phyloP scores from a whole-genome alignment of 2,888 invertebrate genomes.

The Trichogramma evanescens region DNA sequence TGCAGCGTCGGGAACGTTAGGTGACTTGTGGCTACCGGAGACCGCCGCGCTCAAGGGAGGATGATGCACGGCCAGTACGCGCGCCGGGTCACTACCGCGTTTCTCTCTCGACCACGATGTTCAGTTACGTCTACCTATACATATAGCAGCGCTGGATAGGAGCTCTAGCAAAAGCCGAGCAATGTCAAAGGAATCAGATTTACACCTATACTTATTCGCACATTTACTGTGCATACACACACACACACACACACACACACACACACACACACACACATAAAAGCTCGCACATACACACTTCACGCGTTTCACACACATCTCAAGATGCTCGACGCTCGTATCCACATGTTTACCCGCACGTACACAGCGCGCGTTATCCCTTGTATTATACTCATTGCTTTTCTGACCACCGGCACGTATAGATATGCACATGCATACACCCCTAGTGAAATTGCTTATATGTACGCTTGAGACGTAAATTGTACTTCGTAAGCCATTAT shows the following conservation, averaged over 20 bases:
- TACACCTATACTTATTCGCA: slow-evolving; percentile 6
- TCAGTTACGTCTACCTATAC: slow-evolving; percentile 10
- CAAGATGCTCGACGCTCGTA: not conserved
- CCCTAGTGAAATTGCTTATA: too few relatives aligned
- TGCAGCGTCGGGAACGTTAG: slow-evolving; percentile 31
- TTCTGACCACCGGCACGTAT: too few relatives aligned
- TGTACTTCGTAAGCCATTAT: slow-evolving; percentile 14
- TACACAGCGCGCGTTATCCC: not conserved
- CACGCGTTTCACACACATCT: not conserved
- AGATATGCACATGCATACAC: too few relatives aligned
- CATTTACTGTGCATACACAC: not conserved
- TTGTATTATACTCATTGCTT: too few relatives aligned
- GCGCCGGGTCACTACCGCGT: slow-evolving; percentile 13
- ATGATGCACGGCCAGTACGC: slow-evolving; percentile 38
- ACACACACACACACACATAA: slow-evolving; percentile 2
- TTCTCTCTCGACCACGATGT: slow-evolving; percentile 15
- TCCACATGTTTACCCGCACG: not conserved
- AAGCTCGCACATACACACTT: not conserved
- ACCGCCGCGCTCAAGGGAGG: slow-evolving; percentile 19
- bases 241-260: slow-evolving; percentile 3
- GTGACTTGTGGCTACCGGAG: slow-evolving; percentile 39
- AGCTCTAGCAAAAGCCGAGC: not conserved
- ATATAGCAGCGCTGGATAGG: slow-evolving; percentile 8
- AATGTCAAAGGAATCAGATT: slow-evolving; percentile 15
- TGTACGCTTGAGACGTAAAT: slow-evolving; percentile 10